phyloP scores from a whole-genome alignment of 2,797 vertebrate species.

The Adelosebastes latens region DNA sequence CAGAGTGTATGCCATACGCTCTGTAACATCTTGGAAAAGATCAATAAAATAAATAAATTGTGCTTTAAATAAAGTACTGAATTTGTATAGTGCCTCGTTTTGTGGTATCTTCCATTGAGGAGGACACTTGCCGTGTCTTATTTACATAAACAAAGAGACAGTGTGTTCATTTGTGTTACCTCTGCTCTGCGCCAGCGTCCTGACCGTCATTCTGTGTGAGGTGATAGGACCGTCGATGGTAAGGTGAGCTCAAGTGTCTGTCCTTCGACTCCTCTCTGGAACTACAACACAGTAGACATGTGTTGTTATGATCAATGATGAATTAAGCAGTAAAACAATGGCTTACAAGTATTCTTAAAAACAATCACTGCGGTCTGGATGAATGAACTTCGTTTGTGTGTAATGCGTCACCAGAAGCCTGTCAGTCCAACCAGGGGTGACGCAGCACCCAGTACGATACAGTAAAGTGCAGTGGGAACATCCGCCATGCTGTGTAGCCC shows the following conservation, averaged over 20 bases:
- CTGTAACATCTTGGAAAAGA: not conserved
- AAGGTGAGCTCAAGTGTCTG: constrained; percentile 90
- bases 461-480: too few species aligned
- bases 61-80: not conserved
- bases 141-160: not conserved
- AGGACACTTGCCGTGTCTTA: not conserved
- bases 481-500: too few species aligned
- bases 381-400: too few species aligned
- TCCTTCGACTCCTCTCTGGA: constrained; percentile 93
- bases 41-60: too few species aligned
- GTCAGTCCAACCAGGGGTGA: too few species aligned
- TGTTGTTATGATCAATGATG: too few species aligned
- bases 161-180: constrained; percentile 74
- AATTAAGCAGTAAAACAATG: too few species aligned
- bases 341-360: too few species aligned
- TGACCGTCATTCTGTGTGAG: constrained; percentile 92
- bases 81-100: not conserved
- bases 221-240: constrained; percentile 91
- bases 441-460: too few species aligned
- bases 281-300: constrained; percentile 68
- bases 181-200: constrained; percentile 92
- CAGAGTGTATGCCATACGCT: not conserved
- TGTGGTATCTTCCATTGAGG: not conserved
- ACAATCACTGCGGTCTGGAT: too few species aligned
- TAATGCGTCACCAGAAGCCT: too few species aligned